Percentiles rank a stretch among this genome's conserved stretches.
Evolutionary conservation across 64 coral and sea anemone species (phyloP).

Genomic region (Actinia tenebrosa): DNA sequence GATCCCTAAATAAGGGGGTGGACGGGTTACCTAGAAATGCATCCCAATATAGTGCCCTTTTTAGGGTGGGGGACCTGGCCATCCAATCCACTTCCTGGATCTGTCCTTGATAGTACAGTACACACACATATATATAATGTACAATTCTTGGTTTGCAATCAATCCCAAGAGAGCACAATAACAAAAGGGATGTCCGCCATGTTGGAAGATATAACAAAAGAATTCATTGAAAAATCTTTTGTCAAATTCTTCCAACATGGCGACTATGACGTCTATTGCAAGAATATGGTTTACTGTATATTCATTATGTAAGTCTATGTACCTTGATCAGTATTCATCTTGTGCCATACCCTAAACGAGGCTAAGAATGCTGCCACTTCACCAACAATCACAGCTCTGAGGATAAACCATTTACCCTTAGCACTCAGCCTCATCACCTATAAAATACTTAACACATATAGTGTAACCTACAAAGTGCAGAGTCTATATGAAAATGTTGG

Average conservation of each 20-base stretch:
- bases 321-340: slow-evolving; percentile 67
- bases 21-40: no score
- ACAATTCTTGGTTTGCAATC: no score
- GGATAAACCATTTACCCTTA: slow-evolving; percentile 48
- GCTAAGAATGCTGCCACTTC: slow-evolving; percentile 50
- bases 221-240: no score
- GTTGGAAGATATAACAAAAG: no score
- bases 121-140: not conserved
- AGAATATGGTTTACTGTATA: not conserved
- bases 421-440: slow-evolving; percentile 18
- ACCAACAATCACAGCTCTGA: slow-evolving; percentile 56
- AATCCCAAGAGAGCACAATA: no score
- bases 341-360: slow-evolving; percentile 62
- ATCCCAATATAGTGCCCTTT: not conserved
- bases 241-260: no score
- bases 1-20: no score
- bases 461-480: not conserved
- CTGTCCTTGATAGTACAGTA: no score
- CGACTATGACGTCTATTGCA: no score
- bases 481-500: not conserved
- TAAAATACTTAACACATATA: not conserved
- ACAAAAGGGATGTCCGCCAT: no score
- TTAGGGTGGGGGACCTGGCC: not conserved
- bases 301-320: not conserved
- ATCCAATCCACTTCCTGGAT: no score